Percentiles rank a stretch among this genome's conserved stretches.
phyloP scores from a whole-genome alignment of 2,113 vertebrate genomes.

The Oxyruncus cristatus region DNA sequence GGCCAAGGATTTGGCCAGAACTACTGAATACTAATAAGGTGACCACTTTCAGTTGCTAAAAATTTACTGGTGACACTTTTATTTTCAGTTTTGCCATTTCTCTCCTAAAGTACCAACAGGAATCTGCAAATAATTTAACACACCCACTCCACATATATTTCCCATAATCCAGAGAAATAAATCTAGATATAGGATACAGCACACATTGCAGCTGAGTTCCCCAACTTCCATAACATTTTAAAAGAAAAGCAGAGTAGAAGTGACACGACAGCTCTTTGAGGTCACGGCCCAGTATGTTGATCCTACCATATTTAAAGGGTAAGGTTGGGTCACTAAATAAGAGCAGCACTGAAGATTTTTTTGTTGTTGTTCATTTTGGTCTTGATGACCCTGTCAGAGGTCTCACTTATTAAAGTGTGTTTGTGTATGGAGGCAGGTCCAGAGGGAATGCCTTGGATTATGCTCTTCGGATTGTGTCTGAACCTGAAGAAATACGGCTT shows the following conservation, averaged over 20 bases:
- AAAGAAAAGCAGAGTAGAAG: slow-evolving; percentile 61
- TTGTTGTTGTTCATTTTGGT: slow-evolving; percentile 59
- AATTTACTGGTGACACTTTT: slow-evolving; percentile 68
- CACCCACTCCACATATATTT: slow-evolving; percentile 19
- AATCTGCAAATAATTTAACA: slow-evolving; percentile 52
- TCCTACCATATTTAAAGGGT: slow-evolving; percentile 65
- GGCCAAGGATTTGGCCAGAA: slow-evolving; percentile 39
- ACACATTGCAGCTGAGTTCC: slow-evolving; percentile 37
- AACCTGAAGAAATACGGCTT: slow-evolving; percentile 53
- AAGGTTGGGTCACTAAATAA: slow-evolving; percentile 67
- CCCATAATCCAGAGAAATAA: slow-evolving; percentile 36
- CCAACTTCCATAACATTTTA: slow-evolving; percentile 57
- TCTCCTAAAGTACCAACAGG: slow-evolving; percentile 9
- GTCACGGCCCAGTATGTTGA: slow-evolving; percentile 53
- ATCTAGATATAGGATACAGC: slow-evolving; percentile 52
- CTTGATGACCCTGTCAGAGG: slow-evolving; percentile 67
- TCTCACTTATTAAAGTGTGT: slow-evolving; percentile 72
- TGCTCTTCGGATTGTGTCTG: slow-evolving; percentile 50
- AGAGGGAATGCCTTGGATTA: slow-evolving; percentile 65
- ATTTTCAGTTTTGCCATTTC: slow-evolving; percentile 10
- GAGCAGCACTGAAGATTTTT: slow-evolving; percentile 22
- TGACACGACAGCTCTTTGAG: slow-evolving; percentile 50
- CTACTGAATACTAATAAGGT: slow-evolving; percentile 50
- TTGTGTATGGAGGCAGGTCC: slow-evolving; percentile 66
- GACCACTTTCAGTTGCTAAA: slow-evolving; percentile 69